Evolutionary conservation across 2,888 invertebrate genomes (phyloP).

Genomic region (Odontomyia ornata): DNA sequence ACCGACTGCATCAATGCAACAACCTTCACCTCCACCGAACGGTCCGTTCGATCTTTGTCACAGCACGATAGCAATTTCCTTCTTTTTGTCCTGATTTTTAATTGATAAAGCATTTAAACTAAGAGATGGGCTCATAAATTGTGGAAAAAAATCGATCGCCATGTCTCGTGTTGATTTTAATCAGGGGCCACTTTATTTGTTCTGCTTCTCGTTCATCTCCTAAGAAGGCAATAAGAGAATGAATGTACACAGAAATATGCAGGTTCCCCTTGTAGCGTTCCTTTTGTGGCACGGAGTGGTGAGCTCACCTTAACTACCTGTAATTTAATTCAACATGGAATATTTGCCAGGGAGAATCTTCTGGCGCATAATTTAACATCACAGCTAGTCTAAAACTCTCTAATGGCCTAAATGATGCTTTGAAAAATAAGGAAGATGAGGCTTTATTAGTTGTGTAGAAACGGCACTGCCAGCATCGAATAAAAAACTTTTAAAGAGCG

Average conservation of each 20-base stretch:
- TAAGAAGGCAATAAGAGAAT: not conserved
- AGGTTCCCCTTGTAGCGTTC: not conserved
- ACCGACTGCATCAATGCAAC: not conserved
- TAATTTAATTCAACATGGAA: conserved; percentile 26
- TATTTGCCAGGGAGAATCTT: conserved; percentile 34
- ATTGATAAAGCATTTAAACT: conserved; percentile 41
- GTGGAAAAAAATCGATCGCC: conserved; percentile 37
- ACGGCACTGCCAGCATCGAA: not conserved
- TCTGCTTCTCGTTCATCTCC: conserved; percentile 15
- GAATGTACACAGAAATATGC: not conserved
- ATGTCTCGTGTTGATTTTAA: conserved; percentile 46
- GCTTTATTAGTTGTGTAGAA: not conserved
- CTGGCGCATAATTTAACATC: conserved; percentile 39
- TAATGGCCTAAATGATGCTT: conserved; percentile 33
- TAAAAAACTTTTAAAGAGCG: not conserved
- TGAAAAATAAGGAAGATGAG: not conserved
- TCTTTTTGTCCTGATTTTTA: conserved; percentile 43
- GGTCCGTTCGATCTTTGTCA: conserved; percentile 34
- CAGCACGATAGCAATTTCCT: conserved; percentile 36
- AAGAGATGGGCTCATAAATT: conserved; percentile 43
- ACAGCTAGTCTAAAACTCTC: conserved; percentile 32
- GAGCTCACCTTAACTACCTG: conserved; percentile 33
- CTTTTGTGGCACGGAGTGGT: not conserved
- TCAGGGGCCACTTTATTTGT: conserved; percentile 44
- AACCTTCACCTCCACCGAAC: not conserved